phyloP scores from a whole-genome alignment of 2,797 vertebrate genomes.

The Enoplosus armatus region DNA sequence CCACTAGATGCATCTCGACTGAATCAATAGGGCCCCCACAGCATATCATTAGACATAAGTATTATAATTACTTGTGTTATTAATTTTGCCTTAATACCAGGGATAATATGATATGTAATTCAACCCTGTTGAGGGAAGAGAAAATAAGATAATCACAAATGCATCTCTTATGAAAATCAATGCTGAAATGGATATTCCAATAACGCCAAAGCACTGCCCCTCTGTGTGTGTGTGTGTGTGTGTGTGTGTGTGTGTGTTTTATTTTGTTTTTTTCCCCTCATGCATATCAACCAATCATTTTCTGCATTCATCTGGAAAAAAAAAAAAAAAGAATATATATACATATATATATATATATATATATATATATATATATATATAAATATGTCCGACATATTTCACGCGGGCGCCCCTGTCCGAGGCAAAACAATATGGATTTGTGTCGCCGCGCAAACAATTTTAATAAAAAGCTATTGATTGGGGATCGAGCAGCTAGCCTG shows the following conservation, averaged over 20 bases:
- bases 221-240: too few species aligned
- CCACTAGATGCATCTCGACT: slow-evolving; percentile 71
- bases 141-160: slow-evolving; percentile 87
- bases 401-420: slow-evolving; percentile 71
- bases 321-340: too few species aligned
- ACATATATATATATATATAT: too few species aligned
- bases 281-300: slow-evolving; percentile 86
- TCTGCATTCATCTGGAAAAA: slow-evolving; percentile 79
- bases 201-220: slow-evolving; percentile 73
- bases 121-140: slow-evolving; percentile 80
- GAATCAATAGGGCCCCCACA: slow-evolving; percentile 81
- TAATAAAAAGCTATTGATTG: slow-evolving; percentile 91
- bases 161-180: slow-evolving; percentile 87
- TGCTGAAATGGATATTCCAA: slow-evolving; percentile 83
- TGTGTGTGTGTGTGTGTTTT: too few species aligned
- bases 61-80: slow-evolving; percentile 87
- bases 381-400: slow-evolving; percentile 82
- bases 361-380: too few species aligned
- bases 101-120: slow-evolving; percentile 85
- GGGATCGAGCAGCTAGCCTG: slow-evolving; percentile 83
- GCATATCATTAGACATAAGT: slow-evolving; percentile 85
- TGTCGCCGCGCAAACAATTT: slow-evolving; percentile 89
- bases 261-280: slow-evolving; percentile 70
- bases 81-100: slow-evolving; percentile 86
- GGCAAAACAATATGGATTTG: slow-evolving; percentile 89